Conservation (phyloP, 2,888 invertebrate genomes). For the Oithona nana region DNA sequence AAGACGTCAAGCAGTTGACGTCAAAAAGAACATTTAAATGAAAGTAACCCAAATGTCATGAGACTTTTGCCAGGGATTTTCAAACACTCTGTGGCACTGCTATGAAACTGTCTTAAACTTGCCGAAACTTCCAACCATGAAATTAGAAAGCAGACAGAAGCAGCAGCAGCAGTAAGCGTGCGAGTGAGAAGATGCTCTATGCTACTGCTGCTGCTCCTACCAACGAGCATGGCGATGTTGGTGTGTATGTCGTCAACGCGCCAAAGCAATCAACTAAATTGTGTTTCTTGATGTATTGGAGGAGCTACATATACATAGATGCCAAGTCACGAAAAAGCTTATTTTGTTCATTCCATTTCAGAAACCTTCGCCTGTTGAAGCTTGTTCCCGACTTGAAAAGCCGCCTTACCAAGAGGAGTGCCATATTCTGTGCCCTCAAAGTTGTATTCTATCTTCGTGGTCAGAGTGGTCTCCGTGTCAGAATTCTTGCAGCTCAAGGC, state of each 20-base stretch:
- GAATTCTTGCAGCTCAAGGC: too few relatives aligned
- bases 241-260: neutral
- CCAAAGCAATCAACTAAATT: neutral
- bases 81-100: too few relatives aligned
- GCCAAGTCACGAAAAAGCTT: too few relatives aligned
- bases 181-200: too few relatives aligned
- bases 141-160: neutral
- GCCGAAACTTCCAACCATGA: neutral
- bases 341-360: neutral
- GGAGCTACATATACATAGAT: too few relatives aligned
- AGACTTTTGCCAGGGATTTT: too few relatives aligned
- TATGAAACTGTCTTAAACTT: too few relatives aligned
- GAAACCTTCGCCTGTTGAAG: neutral
- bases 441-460: slow-evolving; percentile 25
- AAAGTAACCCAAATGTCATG: too few relatives aligned
- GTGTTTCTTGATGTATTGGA: neutral
- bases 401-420: neutral
- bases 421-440: neutral
- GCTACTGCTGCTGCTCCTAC: too few relatives aligned
- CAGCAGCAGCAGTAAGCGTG: too few relatives aligned
- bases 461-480: slow-evolving; percentile 24
- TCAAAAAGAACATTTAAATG: too few relatives aligned
- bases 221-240: neutral
- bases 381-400: neutral
- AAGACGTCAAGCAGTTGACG: neutral